These are phyloP conservation scores for Gymnorhina tibicen DNA, from an alignment of 2,113 vertebrate species.

Conservation along the genomic window DNA sequence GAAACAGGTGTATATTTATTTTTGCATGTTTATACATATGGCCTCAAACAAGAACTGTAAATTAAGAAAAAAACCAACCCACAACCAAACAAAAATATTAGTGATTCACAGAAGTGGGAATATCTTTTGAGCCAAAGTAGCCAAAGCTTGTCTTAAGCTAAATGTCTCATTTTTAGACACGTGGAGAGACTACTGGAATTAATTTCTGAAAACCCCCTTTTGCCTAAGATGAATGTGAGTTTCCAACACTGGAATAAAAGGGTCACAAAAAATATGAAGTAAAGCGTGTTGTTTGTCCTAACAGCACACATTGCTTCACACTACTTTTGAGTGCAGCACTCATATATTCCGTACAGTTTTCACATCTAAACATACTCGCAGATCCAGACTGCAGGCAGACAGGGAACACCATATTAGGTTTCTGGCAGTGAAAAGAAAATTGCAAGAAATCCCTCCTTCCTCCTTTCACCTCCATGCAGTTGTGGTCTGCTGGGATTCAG, in stretches of 20 bases:
- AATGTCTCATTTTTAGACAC: neutral
- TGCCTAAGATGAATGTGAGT: neutral
- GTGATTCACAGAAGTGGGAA: neutral
- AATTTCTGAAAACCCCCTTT: neutral
- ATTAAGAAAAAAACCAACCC: rapidly evolving
- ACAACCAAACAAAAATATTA: neutral
- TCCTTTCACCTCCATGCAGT: neutral
- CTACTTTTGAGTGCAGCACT: neutral
- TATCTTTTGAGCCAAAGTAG: neutral
- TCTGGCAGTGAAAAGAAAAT: neutral
- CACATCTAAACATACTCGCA: neutral
- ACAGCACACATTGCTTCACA: neutral
- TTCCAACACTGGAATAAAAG: neutral
- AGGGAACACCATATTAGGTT: neutral
- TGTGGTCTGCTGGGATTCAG: neutral
- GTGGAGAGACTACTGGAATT: neutral
- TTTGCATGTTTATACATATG: neutral
- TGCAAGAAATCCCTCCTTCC: neutral
- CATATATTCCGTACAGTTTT: neutral
- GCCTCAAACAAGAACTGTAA: neutral
- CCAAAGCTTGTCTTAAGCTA: neutral
- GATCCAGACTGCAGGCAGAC: neutral
- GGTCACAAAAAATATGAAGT: neutral
- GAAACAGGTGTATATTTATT: neutral
- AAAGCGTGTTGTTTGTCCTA: neutral